A percentile compares a stretch with the other conserved stretches of the same genome.
Evolutionary conservation across 2,113 vertebrate species (phyloP).

Genomic region (Nyctibius bracteatus): DNA sequence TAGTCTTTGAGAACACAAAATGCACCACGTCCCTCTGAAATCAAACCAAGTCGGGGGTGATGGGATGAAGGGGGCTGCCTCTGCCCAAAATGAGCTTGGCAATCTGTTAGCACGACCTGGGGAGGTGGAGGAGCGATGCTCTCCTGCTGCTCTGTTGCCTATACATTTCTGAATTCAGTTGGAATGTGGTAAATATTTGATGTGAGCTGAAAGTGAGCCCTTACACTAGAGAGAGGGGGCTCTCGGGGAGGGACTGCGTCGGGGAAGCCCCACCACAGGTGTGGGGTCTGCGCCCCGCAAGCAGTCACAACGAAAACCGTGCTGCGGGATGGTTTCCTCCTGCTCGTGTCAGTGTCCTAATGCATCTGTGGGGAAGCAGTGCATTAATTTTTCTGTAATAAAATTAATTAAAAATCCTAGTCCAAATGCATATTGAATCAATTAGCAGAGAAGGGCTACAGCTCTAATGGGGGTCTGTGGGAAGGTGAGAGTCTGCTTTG

Average conservation of each 20-base stretch:
- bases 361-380: conserved; percentile 12
- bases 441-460: neutral
- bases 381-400: conserved; percentile 52
- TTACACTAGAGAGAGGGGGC: neutral
- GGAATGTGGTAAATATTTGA: rapidly evolving
- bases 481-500: neutral
- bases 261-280: rapidly evolving
- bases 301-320: rapidly evolving
- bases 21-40: neutral
- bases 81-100: rapidly evolving
- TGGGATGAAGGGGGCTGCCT: neutral
- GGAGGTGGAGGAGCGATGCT: neutral
- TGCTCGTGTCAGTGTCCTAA: neutral
- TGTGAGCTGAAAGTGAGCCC: neutral
- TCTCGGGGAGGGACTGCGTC: rapidly evolving
- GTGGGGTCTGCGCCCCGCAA: neutral
- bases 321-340: neutral
- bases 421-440: neutral
- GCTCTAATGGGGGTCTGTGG: neutral
- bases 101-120: rapidly evolving
- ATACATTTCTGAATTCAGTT: rapidly evolving
- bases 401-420: conserved; percentile 57
- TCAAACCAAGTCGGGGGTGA: rapidly evolving
- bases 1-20: neutral
- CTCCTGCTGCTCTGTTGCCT: neutral